These are phyloP conservation scores for Agriopis aurantiaria DNA, from an alignment of 2,888 invertebrate genomes.

Conservation along the genomic window DNA sequence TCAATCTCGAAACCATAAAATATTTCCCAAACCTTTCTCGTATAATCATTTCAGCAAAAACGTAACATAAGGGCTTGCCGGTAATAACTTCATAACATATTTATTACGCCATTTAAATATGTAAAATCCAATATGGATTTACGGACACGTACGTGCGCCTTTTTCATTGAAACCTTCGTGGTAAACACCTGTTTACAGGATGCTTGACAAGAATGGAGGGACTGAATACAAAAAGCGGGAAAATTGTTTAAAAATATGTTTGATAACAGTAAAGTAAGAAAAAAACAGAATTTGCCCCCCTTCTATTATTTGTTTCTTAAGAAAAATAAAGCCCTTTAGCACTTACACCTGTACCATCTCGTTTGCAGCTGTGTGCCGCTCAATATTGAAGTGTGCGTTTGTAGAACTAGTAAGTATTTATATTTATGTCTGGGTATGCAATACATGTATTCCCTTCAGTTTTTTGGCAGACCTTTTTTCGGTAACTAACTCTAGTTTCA, in stretches of 20 bases:
- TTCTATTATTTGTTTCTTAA: too few relatives aligned
- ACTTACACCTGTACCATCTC: too few relatives aligned
- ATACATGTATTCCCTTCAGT: too few relatives aligned
- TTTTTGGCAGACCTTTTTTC: too few relatives aligned
- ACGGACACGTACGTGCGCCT: conserved; percentile 34
- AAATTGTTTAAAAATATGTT: neutral
- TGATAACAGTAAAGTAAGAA: neutral
- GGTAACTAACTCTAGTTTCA: too few relatives aligned
- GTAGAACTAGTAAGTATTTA: too few relatives aligned
- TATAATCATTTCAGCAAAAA: conserved; percentile 20
- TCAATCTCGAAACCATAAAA: conserved; percentile 2
- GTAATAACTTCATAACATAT: conserved; percentile 48
- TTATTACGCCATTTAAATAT: conserved; percentile 49
- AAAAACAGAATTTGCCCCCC: too few relatives aligned
- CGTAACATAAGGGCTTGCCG: conserved; percentile 25
- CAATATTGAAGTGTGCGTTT: too few relatives aligned
- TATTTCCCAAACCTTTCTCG: conserved; percentile 4
- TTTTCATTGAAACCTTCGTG: conserved; percentile 37
- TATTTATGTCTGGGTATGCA: too few relatives aligned
- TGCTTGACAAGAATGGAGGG: neutral
- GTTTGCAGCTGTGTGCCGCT: too few relatives aligned
- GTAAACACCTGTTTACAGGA: conserved; percentile 40
- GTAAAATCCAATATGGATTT: conserved; percentile 50
- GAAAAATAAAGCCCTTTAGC: too few relatives aligned
- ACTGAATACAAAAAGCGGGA: neutral